Conservation (phyloP, 1,140 invertebrate species). For the Coelopa frigida region DNA sequence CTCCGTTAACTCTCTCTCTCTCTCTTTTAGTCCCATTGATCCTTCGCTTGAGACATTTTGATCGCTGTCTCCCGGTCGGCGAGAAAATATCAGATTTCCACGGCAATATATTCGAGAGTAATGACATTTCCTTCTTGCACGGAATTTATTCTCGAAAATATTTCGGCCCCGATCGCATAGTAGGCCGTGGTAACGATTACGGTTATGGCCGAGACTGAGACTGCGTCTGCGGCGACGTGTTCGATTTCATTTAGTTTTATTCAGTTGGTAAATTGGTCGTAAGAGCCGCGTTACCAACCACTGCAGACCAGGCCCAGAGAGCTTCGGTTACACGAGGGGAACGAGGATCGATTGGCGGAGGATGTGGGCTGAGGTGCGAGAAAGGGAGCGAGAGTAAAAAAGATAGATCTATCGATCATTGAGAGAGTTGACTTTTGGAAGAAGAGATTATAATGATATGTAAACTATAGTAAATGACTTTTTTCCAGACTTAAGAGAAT, state of each 20-base stretch:
- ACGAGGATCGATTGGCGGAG: not conserved
- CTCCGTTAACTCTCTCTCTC: not conserved
- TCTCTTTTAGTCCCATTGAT: slow-evolving; percentile 1
- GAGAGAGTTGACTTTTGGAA: too few relatives aligned
- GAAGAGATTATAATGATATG: too few relatives aligned
- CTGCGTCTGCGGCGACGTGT: not conserved
- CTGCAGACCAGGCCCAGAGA: too few relatives aligned
- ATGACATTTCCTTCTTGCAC: slow-evolving; percentile 9
- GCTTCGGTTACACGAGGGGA: too few relatives aligned
- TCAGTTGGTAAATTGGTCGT: slow-evolving; percentile 12
- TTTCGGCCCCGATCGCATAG: not conserved
- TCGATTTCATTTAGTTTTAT: slow-evolving; percentile 12
- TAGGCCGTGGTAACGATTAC: not conserved
- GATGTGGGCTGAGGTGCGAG: not conserved
- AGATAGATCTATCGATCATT: too few relatives aligned
- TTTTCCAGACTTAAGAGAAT: too few relatives aligned
- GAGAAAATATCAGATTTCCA: slow-evolving; percentile 11
- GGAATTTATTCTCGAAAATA: slow-evolving; percentile 3
- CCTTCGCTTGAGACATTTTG: slow-evolving; percentile 1
- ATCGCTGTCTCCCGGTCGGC: slow-evolving; percentile 4
- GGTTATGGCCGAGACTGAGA: not conserved
- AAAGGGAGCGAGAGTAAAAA: not conserved
- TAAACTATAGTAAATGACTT: too few relatives aligned
- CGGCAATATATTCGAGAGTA: slow-evolving; percentile 11
- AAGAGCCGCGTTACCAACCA: too few relatives aligned